Evolutionary conservation across 2,797 vertebrate species (phyloP).

Genomic region (Acipenser ruthenus): DNA sequence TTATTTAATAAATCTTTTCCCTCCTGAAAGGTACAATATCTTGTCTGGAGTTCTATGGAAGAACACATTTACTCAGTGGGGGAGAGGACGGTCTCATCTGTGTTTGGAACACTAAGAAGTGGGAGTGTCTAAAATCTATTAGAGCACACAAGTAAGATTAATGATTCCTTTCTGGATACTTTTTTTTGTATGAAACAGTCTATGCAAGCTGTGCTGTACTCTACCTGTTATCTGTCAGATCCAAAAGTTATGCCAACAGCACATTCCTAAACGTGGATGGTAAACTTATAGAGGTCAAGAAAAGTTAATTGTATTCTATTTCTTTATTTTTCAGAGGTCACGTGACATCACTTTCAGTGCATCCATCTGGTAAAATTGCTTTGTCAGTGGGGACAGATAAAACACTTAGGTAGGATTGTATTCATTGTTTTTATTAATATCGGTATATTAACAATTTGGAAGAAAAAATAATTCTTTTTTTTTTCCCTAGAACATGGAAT

Average conservation of each 20-base stretch:
- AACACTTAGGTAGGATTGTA: slow-evolving; percentile 70
- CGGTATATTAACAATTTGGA: slow-evolving; percentile 1
- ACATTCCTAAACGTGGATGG: too few species aligned
- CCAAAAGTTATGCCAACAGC: too few species aligned
- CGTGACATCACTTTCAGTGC: slow-evolving; percentile 81
- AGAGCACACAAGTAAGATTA: slow-evolving; percentile 83
- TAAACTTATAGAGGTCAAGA: too few species aligned
- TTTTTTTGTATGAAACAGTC: too few species aligned
- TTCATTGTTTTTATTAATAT: background rate
- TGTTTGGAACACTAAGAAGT: slow-evolving; percentile 88
- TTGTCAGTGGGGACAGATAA: slow-evolving; percentile 95
- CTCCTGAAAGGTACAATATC: slow-evolving; percentile 59
- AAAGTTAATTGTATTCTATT: background rate
- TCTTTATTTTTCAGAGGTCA: slow-evolving; percentile 63
- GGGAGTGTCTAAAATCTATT: slow-evolving; percentile 90
- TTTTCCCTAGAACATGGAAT: slow-evolving; percentile 88
- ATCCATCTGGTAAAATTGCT: slow-evolving; percentile 90
- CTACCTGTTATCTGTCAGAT: too few species aligned
- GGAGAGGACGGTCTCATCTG: slow-evolving; percentile 88
- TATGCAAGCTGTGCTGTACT: too few species aligned
- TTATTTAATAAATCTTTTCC: background rate
- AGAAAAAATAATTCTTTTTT: background rate
- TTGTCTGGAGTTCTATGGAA: slow-evolving; percentile 84
- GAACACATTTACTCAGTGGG: slow-evolving; percentile 81
- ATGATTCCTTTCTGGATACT: too few species aligned